Evolutionary conservation across 2,888 invertebrate genomes (phyloP).

Genomic region (Tachystola acroxantha): DNA sequence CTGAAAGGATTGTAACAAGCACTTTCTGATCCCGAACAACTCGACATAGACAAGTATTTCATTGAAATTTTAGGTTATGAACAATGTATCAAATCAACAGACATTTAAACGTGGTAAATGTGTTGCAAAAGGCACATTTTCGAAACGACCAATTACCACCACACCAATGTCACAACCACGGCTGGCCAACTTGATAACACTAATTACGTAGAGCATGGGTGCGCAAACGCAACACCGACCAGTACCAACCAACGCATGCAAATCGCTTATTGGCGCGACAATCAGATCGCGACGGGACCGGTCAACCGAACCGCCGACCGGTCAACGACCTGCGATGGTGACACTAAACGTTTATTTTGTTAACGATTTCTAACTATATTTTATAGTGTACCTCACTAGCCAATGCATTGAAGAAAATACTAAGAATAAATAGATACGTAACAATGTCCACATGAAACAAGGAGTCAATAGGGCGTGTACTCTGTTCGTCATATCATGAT

Average conservation of each 20-base stretch:
- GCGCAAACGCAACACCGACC: slow-evolving; percentile 48
- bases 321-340: slow-evolving; percentile 54
- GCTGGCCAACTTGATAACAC: slow-evolving; percentile 39
- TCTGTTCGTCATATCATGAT: background rate
- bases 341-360: slow-evolving; percentile 26
- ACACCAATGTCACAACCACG: slow-evolving; percentile 16
- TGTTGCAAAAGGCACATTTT: slow-evolving; percentile 11
- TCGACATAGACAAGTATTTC: too few species aligned
- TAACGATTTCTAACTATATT: background rate
- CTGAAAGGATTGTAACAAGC: too few species aligned
- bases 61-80: too few species aligned
- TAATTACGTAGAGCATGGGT: slow-evolving; percentile 53
- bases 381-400: too few species aligned
- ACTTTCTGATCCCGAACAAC: too few species aligned
- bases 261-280: slow-evolving; percentile 68
- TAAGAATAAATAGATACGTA: too few species aligned
- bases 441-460: background rate
- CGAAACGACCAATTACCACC: slow-evolving; percentile 15
- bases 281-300: slow-evolving; percentile 72
- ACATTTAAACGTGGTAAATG: too few species aligned
- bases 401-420: too few species aligned
- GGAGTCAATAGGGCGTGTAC: slow-evolving; percentile 2
- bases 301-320: slow-evolving; percentile 59
- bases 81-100: too few species aligned
- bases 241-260: slow-evolving; percentile 50